Evolutionary conservation across 1,140 invertebrate genomes (phyloP), one percentile per base, ranked within the genome.

Genomic region (Drosophila leontia): DNA sequence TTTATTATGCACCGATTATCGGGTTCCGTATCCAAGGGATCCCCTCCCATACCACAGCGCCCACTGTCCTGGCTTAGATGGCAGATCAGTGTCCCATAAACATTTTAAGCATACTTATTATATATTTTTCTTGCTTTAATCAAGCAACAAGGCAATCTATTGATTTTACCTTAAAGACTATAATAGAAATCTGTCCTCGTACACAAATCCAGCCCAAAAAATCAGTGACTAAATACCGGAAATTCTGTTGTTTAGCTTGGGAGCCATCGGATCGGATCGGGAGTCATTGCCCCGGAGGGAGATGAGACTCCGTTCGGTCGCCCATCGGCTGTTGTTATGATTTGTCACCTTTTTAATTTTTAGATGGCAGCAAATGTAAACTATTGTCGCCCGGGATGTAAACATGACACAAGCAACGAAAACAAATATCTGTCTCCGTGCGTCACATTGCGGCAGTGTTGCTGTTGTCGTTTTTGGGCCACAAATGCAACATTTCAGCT

Each of bases 1-100:
- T 87, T 87, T 87, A 87, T 87, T 87, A 86, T 87, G 70, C 82
- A 79, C 62, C 79, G 82, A 86, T 86, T 82, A 82, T 79, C 23
- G 45, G 59, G 23, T 34, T 17, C 6, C 7, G 7, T 34, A 59
- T 19, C 44, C 17, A 8, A 19, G 8, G 26, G 13, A 39, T 15
- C 26, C 26, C 23, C 23, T 2, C 23, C 23, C 23, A 23, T 23
- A 23, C 23, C 23, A 23, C 23, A 23, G 23, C 23, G 23, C 23
- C 23, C 23, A 23, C 23, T 23, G 23, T 23, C 23, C 23, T 23
- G 23, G 23, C 23, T 23, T 23, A 23, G 23, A 23, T 23, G 23
- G 23, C 23, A 47, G 19, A 47, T 12, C 4, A 11, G 35, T 8
- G 32, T 34, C 32, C 32, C 32, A 34, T 7, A 9, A 34, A 35